Base-by-base conservation (phyloP, 2,888 invertebrate genomes). In the Standfussiana lucernea region DNA sequence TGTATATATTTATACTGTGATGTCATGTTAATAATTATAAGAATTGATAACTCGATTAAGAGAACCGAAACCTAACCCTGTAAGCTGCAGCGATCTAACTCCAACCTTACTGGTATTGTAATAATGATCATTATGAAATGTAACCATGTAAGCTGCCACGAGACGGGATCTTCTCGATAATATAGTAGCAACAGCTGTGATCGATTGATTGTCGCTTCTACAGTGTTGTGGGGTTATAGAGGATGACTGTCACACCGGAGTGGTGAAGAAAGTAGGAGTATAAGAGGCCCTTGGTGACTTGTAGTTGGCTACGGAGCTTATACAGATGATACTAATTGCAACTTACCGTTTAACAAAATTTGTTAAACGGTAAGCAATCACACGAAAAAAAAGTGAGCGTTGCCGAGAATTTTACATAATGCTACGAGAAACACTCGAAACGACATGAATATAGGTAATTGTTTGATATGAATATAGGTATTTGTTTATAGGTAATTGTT, bases 101-200 rank as follows among this genome's bases (percentile, higher is more conserved):
- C 3, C 8, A 32, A 18, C 18, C 1, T 15, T 28, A 28, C 15
- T 18, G 32, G 18, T 10, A 59, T 32, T 32, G 18, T 32, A 59
- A 18, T 59, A 32, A 59, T 10, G 32, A 8, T 21, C 32, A 32
- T 32, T 59, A 32, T 59, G 72, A 53, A 68, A 77, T 56, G 28
- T 40, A 42, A 71, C 24, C 69, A 47, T 56, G 21, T 53, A 42
- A 50, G 32, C 68, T 47, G 37, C 62, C 65, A 70, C 24, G 59
- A 21, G 35, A 56, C 42, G 53, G 69, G 67, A 74, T 80, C 75
- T 72, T 32, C 74, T 50, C 50, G 68, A 80, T 84, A 80, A 84
- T 84, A 80, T 84, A 84, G 75, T 80, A 80, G 81, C 64, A 80
- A 72, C 71, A 69, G 68, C 80, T 69, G 80, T 82, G 82, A 85